A percentile compares a stretch with the other conserved stretches of the same genome.
Evolutionary conservation across 2,888 invertebrate species (phyloP).

Genomic region (Crocallis elinguaria): DNA sequence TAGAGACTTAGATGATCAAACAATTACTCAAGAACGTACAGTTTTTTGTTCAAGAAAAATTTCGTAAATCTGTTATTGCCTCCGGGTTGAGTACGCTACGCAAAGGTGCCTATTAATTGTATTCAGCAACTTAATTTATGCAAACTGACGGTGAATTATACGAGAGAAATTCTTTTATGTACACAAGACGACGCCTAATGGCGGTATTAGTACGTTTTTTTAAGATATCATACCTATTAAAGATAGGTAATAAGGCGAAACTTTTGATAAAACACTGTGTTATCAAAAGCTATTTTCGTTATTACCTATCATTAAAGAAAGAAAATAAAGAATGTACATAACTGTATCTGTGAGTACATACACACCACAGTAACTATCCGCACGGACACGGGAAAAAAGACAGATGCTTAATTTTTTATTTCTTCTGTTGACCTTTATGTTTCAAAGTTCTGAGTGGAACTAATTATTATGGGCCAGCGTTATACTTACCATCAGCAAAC

Average conservation of each 20-base stretch:
- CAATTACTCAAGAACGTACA: conserved; percentile 11
- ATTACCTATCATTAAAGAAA: no score
- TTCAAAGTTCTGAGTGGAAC: no score
- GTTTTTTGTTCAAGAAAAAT: conserved; percentile 3
- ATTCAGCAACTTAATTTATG: conserved; percentile 47
- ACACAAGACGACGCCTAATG: neutral
- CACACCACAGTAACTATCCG: no score
- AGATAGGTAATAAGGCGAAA: neutral
- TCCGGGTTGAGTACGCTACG: conserved; percentile 22
- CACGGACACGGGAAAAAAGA: no score
- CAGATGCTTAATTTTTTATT: no score
- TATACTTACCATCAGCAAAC: no score
- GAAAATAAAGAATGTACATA: no score
- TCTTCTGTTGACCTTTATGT: neutral
- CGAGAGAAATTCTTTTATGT: conserved; percentile 26
- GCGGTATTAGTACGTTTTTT: conserved; percentile 22
- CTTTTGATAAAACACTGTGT: no score
- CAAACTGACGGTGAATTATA: conserved; percentile 47
- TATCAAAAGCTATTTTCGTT: no score
- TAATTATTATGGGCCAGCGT: no score
- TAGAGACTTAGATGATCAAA: conserved; percentile 5
- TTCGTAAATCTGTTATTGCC: conserved; percentile 24
- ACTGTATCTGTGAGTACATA: no score
- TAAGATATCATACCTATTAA: no score
- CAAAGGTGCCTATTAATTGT: conserved; percentile 46